A percentile compares a stretch with the other conserved stretches of the same genome.
These are phyloP conservation scores for Neodiprion pinetum DNA, from an alignment of 1,140 invertebrate genomes.

Conservation along the genomic window DNA sequence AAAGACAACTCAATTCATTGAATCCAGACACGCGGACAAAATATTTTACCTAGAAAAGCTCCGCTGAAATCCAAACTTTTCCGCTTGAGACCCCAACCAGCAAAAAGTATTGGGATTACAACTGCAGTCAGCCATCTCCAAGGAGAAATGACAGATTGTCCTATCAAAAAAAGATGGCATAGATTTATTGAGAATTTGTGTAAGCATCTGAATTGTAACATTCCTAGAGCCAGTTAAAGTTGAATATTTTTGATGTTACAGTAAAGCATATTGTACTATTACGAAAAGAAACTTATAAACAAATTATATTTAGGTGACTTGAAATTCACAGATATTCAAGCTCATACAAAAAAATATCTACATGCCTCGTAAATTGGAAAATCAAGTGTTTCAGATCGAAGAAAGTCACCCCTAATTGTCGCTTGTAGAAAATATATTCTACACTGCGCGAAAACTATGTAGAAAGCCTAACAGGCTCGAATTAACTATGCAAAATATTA, in stretches of 20 bases:
- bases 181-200: constrained; percentile 16
- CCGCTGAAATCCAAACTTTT: constrained; percentile 75
- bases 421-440: too few relatives aligned
- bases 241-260: too few relatives aligned
- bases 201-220: constrained; percentile 7
- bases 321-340: constrained; percentile 13
- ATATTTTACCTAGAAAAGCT: constrained; percentile 69
- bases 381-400: too few relatives aligned
- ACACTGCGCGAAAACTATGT: too few relatives aligned
- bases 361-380: too few relatives aligned
- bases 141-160: constrained; percentile 71
- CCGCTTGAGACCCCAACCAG: constrained; percentile 70
- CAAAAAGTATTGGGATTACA: constrained; percentile 72
- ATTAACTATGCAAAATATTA: constrained; percentile 42
- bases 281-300: constrained; percentile 25
- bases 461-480: too few relatives aligned
- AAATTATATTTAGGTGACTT: constrained; percentile 20
- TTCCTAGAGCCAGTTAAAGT: too few relatives aligned
- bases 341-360: neutral
- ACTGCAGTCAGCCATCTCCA: constrained; percentile 76
- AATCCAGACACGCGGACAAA: neutral
- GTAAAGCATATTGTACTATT: neutral
- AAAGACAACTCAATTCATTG: neutral
- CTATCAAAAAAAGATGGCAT: constrained; percentile 58
- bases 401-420: too few relatives aligned